Evolutionary conservation across 2,888 invertebrate species (phyloP), one percentile per base, ranked within the genome.

Genomic region (Aromia moschata): DNA sequence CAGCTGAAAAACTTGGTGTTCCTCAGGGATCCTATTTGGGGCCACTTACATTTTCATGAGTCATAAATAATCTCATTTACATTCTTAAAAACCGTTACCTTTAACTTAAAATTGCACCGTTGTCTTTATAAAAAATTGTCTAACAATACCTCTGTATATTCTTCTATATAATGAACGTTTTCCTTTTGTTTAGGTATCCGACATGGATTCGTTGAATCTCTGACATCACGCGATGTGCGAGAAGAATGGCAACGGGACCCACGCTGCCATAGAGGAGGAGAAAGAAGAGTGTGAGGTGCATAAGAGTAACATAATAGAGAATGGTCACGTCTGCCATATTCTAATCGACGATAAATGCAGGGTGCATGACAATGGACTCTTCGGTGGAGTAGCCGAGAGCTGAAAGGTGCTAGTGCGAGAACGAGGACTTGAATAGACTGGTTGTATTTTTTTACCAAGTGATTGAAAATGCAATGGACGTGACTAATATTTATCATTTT

Each of bases 151-250:
- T 36, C n/a, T n/a, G n/a, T n/a, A n/a, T n/a, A n/a, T n/a, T n/a
- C n/a, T n/a, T n/a, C 18, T 18, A n/a, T 2, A 14, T 15, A 18
- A 12, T 3, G 25, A 5, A 41, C 46, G n/a, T 53, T 43, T 51
- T 55, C 33, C 14, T 33, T 7, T 7, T 11, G 33, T 33, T 33
- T 43, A 72, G 70, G 64, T 72, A 58, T 72, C 75, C 41, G 73
- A 75, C 59, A 72, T 70, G 60, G 74, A 75, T 52, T 70, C 74
- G 16, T 59, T 76, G 55, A 72, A 76, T 52, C 74, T 75, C 63
- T 77, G 76, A 76, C 77, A 76, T 63, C 74, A 76, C 69, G 73
- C 67, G 49, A 67, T 74, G 58, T 74, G 74, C 62, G 70, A 72
- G 44, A 70, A 74, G 55, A 71, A 73, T 38, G 72, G 71, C 12